Conservation (phyloP, 2,113 vertebrate species). For the Psittacula cyanocephala region DNA sequence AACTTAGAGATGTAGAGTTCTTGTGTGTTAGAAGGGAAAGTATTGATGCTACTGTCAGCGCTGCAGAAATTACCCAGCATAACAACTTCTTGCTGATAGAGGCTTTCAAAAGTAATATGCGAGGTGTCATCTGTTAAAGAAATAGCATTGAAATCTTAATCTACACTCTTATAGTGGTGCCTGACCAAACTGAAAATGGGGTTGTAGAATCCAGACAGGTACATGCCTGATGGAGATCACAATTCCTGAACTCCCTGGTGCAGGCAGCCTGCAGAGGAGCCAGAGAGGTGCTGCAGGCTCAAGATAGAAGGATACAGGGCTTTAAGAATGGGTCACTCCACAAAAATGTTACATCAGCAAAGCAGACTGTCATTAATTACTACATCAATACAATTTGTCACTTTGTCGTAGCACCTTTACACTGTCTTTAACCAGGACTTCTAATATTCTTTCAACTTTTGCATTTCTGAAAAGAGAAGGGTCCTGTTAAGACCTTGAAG, state of each 20-base stretch:
- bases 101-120: neutral
- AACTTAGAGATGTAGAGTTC: neutral
- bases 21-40: rapidly evolving
- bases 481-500: neutral
- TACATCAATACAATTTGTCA: neutral
- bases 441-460: neutral
- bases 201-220: neutral
- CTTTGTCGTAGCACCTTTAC: neutral
- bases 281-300: neutral
- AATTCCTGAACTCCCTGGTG: neutral
- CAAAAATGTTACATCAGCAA: neutral
- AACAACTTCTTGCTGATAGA: neutral
- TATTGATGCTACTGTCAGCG: neutral
- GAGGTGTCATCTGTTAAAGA: neutral
- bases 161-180: neutral
- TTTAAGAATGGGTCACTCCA: neutral
- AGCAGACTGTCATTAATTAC: neutral
- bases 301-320: neutral
- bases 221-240: neutral
- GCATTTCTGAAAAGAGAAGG: neutral
- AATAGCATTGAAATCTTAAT: neutral
- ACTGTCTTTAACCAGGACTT: neutral
- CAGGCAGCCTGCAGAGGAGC: neutral
- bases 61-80: neutral
- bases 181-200: neutral